Evolutionary conservation across 2,113 vertebrate genomes (phyloP), one percentile per base, ranked within the genome.

Genomic region (Xiphias gladius): DNA sequence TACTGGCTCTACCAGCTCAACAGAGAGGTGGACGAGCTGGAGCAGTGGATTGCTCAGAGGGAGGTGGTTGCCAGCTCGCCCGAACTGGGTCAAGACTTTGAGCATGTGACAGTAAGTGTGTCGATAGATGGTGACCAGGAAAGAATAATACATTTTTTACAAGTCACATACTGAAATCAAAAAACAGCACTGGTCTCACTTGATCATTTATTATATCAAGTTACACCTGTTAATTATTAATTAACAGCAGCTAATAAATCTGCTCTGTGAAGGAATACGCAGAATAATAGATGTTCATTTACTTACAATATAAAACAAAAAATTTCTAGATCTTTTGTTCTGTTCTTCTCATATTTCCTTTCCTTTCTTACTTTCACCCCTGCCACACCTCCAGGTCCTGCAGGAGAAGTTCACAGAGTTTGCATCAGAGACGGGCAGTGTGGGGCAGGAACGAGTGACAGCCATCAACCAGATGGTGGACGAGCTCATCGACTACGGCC

Each of bases 361-460:
- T 66, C 32, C 63, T 5, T 24, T 48, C 28, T 65, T 26, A 30
- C 46, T 3, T 59, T 30, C 37, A 1, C 37, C 32, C 5, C 11
- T 24, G 30, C 12, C 2, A 24, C 32, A 24, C 65, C 14, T 62
- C 52, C 77, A 96, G 95, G 91, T 96, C 61, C 94, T 99, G 9
- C 98, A 99, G 94, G 98, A 99, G 90, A 99, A 99, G 66, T 99
- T 98, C 86, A 97, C 97, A 0, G 97, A 97, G 88, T 99, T 99
- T 3, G 96, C 96, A 8, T 95, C 90, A 0, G 98, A 99, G 93
- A 99, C 97, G 0, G 97, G 97, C 63, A 95, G 86, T 0, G 81
- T 97, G 0, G 98, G 98, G 1, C 96, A 97, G 77, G 98, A 98
- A 81, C 94, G 98, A 9, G 96, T 99, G 89, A 95, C 96, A 0